Evolutionary conservation across 2,113 vertebrate genomes (phyloP).

Genomic region (Deroptyus accipitrinus): DNA sequence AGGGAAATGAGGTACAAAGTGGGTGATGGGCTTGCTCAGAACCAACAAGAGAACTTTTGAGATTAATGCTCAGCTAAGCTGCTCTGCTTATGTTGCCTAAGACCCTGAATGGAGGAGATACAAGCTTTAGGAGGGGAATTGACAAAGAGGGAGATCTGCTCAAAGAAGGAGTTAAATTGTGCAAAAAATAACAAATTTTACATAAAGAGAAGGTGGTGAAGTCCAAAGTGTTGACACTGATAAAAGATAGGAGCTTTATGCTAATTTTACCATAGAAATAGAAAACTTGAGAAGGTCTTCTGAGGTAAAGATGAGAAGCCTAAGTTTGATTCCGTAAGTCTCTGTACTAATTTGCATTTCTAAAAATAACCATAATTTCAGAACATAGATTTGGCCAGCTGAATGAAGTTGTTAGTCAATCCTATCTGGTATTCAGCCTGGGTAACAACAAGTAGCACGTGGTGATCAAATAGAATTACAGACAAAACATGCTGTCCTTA

Average conservation of each 20-base stretch:
- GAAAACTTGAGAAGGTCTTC: not conserved
- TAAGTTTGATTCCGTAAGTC: not conserved
- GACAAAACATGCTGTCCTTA: not conserved
- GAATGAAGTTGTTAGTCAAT: slow-evolving; percentile 1
- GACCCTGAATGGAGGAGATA: not conserved
- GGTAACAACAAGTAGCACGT: not conserved
- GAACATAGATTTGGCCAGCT: not conserved
- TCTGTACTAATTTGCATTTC: not conserved
- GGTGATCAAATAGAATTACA: not conserved
- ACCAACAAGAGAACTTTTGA: not conserved
- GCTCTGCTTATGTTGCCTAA: not conserved
- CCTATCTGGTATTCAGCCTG: not conserved
- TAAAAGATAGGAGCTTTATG: not conserved
- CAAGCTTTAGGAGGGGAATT: not conserved
- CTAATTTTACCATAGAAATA: not conserved
- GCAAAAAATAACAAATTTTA: not conserved
- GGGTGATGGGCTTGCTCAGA: not conserved
- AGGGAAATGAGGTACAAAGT: not conserved
- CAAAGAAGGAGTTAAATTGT: not conserved
- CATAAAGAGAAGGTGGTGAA: not conserved
- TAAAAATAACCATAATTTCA: slow-evolving; percentile 19
- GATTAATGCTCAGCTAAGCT: not conserved
- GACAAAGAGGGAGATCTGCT: not conserved
- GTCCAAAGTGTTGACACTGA: not conserved
- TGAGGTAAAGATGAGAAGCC: not conserved